Evolutionary conservation across 2,888 invertebrate genomes (phyloP).

Genomic region (Melikaiella ostensackeni): DNA sequence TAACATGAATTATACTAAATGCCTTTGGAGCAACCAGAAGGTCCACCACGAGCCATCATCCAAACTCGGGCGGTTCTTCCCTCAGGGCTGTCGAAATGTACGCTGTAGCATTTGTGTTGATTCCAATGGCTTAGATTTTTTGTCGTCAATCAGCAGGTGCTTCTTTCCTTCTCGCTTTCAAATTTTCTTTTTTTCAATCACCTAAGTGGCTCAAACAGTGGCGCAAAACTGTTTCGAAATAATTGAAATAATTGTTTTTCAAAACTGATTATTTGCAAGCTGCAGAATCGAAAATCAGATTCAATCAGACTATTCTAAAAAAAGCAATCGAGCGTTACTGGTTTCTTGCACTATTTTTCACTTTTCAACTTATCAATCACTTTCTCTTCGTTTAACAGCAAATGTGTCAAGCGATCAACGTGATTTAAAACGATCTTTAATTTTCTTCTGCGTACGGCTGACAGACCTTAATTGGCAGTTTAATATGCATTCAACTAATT

Average conservation of each 20-base stretch:
- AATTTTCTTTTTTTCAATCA: background rate
- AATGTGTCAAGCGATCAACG: background rate
- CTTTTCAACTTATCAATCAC: background rate
- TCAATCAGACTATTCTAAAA: background rate
- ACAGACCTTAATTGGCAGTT: slow-evolving; percentile 15
- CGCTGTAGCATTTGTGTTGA: slow-evolving; percentile 8
- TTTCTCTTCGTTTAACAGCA: slow-evolving; percentile 8
- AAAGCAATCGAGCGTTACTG: background rate
- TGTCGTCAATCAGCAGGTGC: slow-evolving; percentile 7
- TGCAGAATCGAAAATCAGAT: background rate
- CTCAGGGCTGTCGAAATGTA: slow-evolving; percentile 25
- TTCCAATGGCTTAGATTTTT: slow-evolving; percentile 1
- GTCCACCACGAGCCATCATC: slow-evolving; percentile 48
- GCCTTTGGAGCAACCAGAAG: slow-evolving; percentile 51
- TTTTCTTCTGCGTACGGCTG: background rate
- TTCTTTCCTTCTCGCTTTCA: background rate
- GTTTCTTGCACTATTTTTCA: background rate
- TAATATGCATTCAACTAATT: slow-evolving; percentile 23
- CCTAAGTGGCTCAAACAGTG: background rate
- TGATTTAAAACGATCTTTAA: background rate
- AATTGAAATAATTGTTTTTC: background rate
- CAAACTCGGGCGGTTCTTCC: slow-evolving; percentile 27
- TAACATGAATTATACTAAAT: slow-evolving; percentile 54
- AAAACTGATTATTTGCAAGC: background rate
- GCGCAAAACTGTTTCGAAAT: background rate